Evolutionary conservation across 2,888 invertebrate genomes (phyloP), one percentile per base, ranked within the genome.

Genomic region (Tenodera sinensis): DNA sequence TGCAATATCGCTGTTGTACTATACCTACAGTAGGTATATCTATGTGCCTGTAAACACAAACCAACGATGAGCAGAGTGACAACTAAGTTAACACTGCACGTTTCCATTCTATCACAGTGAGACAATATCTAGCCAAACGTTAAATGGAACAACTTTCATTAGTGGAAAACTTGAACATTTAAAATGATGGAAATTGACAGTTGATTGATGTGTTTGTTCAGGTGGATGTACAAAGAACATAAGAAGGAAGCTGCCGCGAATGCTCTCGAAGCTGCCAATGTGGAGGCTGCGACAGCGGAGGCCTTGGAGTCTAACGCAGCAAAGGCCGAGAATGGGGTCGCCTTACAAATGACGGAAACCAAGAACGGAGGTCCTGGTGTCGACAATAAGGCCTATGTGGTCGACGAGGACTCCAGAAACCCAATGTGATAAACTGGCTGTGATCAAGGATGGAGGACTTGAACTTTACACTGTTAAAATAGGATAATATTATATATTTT

Each of bases 151-250:
- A n/a, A n/a, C n/a, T n/a, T n/a, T n/a, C n/a, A n/a, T n/a, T n/a
- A n/a, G n/a, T n/a, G n/a, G n/a, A n/a, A n/a, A n/a, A n/a, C n/a
- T n/a, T n/a, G n/a, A n/a, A n/a, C n/a, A n/a, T n/a, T n/a, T n/a
- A n/a, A n/a, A n/a, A n/a, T n/a, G n/a, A n/a, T n/a, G n/a, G n/a
- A n/a, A n/a, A n/a, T n/a, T n/a, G n/a, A n/a, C n/a, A n/a, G n/a
- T n/a, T n/a, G n/a, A n/a, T n/a, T n/a, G n/a, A n/a, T 14, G 3
- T 30, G 25, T 81, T 25, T 8, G 27, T 82, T 30, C 82, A 87
- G 87, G 2, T 87, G 87, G 87, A 87, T 87, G 87, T 87, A 87
- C n/a, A 28, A 83, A 82, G n/a, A 87, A 34, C 82, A 82, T 34
- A 87, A 34, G 82, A 87, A 87, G 27, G 87, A 82, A 15, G 34